Evolutionary conservation across 2,113 vertebrate genomes (phyloP).

Genomic region (Ia io): DNA sequence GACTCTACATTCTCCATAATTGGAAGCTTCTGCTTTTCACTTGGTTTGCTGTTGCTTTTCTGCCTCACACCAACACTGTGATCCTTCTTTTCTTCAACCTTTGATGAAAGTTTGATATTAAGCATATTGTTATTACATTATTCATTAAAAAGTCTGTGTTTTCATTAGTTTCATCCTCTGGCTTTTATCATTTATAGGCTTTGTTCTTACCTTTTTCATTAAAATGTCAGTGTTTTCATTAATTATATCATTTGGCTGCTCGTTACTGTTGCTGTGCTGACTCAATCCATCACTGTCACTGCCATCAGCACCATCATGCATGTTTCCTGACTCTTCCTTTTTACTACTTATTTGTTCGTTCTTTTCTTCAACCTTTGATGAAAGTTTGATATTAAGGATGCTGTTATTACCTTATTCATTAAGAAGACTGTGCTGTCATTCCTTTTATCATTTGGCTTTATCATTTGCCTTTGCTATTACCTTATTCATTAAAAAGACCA

Average conservation of each 20-base stretch:
- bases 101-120: slow-evolving; percentile 62
- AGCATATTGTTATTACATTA: slow-evolving; percentile 29
- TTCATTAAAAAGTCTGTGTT: background rate
- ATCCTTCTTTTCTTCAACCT: slow-evolving; percentile 80
- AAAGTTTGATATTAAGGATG: slow-evolving; percentile 33
- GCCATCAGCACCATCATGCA: background rate
- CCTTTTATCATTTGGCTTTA: background rate
- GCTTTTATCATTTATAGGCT: background rate
- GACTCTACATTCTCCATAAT: background rate
- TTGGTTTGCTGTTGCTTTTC: background rate
- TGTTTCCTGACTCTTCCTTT: background rate
- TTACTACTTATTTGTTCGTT: slow-evolving; percentile 49
- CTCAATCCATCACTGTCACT: too few species aligned
- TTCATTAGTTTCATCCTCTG: background rate
- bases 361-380: slow-evolving; percentile 81
- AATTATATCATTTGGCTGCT: background rate
- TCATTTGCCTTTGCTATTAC: slow-evolving; percentile 1
- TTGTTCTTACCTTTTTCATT: background rate
- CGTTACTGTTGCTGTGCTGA: background rate
- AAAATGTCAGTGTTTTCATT: background rate
- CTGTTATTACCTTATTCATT: slow-evolving; percentile 25
- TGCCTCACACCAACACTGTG: background rate
- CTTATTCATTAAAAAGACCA: background rate
- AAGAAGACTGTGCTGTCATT: background rate
- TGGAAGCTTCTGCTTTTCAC: slow-evolving; percentile 47